Base-by-base conservation (phyloP, 2,888 invertebrate species). In the Diabrotica balteata region DNA sequence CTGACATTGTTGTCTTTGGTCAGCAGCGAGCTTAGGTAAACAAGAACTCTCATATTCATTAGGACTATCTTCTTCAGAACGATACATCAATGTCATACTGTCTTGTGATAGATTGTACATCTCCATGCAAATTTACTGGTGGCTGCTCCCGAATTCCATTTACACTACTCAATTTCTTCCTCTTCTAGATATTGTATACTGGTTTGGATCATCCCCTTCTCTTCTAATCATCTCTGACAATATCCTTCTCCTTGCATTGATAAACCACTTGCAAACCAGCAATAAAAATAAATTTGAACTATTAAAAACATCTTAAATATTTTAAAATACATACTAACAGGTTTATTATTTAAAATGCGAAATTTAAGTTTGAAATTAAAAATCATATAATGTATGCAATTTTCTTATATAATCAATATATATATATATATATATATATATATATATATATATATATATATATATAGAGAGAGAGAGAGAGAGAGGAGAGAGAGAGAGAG, bases 211-310 rank as follows among this genome's bases (percentile, higher is more conserved):
- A 83, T 95, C 92, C 0, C 96, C 96, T 84, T 96, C 96, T 73
- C 93, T 90, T 6, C 95, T 88, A 70, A 97, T 95, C 91, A 97
- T 95, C 84, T 96, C 96, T 0, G 97, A 96, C 73, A 97, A 85
- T 82, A 97, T 95, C 76, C 97, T 90, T 42, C 97, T 89, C 0
- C 97, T 90, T 0, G 97, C 96, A 85, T 97, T 97, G 74, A 97
- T 97, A 83, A 97, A 97, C 96, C 97, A 97, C 85, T 97, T 97
- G 86, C 96, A 96, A 59, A 96, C 94, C 55, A 45, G 17, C 17
- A 8, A 45, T 6, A 47, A 6, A 47, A 47, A 52, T 8, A n/a
- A 8, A 0, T 52, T 6, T 32, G 17, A 32, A 32, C 5, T 32
- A 32, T 32, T 32, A 32, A 0, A 32, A 32, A 32, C 32, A 32